Evolutionary conservation across 1,140 invertebrate genomes (phyloP).

Genomic region (Drosophila parvula): DNA sequence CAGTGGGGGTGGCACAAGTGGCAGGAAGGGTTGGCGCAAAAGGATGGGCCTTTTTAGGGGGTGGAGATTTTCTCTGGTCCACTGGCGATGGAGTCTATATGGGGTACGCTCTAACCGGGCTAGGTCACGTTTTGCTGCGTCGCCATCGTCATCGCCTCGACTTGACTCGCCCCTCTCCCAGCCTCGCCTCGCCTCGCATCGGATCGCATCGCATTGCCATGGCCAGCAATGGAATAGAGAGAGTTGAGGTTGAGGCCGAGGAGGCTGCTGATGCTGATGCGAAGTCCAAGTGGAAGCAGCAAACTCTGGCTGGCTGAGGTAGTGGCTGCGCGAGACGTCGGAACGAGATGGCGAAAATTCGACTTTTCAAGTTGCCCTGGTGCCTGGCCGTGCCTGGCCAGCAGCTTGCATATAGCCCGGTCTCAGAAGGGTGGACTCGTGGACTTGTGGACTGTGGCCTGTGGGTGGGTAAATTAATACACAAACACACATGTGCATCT

Average conservation of each 20-base stretch:
- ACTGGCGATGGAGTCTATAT: slow-evolving; percentile 74
- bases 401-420: slow-evolving; percentile 66
- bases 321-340: slow-evolving; percentile 62
- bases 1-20: too few species aligned
- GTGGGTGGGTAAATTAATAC: slow-evolving; percentile 77
- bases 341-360: slow-evolving; percentile 76
- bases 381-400: slow-evolving; percentile 39
- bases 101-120: slow-evolving; percentile 74
- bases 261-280: slow-evolving; percentile 40
- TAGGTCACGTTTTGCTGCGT: slow-evolving; percentile 80
- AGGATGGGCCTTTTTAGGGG: slow-evolving; percentile 25
- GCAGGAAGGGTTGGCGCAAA: slow-evolving; percentile 7
- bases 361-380: slow-evolving; percentile 78
- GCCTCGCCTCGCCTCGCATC: slow-evolving; percentile 4
- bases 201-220: slow-evolving; percentile 17
- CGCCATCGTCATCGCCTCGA: slow-evolving; percentile 50
- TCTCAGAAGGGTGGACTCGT: slow-evolving; percentile 16
- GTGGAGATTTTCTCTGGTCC: slow-evolving; percentile 57
- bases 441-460: slow-evolving; percentile 15
- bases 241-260: slow-evolving; percentile 34
- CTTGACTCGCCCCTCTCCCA: background rate
- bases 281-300: slow-evolving; percentile 52
- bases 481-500: slow-evolving; percentile 75
- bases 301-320: slow-evolving; percentile 50
- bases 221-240: slow-evolving; percentile 32